Evolutionary conservation across 2,888 invertebrate genomes (phyloP).

Genomic region (Dendrolimus pini): DNA sequence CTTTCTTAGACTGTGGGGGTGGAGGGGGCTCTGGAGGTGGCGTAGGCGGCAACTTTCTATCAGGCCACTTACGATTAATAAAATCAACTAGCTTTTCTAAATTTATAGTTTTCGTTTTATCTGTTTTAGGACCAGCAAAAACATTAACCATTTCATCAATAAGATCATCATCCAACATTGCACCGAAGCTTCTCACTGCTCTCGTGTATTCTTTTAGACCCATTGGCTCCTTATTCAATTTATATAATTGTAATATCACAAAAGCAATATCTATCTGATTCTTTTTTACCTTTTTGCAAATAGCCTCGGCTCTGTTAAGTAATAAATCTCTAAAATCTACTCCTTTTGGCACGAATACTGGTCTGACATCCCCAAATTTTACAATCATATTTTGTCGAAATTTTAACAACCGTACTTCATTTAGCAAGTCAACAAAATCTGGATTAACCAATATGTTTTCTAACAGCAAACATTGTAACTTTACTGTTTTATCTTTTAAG

Average conservation of each 20-base stretch:
- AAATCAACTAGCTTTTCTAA: constrained; percentile 30
- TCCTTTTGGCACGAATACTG: constrained; percentile 23
- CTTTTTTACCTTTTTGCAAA: constrained; percentile 20
- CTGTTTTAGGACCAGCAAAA: constrained; percentile 28
- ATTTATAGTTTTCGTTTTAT: constrained; percentile 24
- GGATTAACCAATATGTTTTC: constrained; percentile 29
- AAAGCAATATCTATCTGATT: constrained; percentile 20
- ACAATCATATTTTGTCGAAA: constrained; percentile 24
- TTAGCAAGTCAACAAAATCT: constrained; percentile 21
- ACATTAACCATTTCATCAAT: constrained; percentile 22
- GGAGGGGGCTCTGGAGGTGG: constrained; percentile 23
- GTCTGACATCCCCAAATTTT: constrained; percentile 23
- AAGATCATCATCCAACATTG: constrained; percentile 26
- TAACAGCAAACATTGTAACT: constrained; percentile 28
- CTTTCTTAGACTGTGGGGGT: neutral
- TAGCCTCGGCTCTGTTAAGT: constrained; percentile 28
- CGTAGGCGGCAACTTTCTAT: constrained; percentile 32
- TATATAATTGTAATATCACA: constrained; percentile 22
- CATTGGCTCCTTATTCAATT: constrained; percentile 14
- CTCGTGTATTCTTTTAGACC: constrained; percentile 15
- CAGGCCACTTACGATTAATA: constrained; percentile 39
- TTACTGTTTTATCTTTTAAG: constrained; percentile 26
- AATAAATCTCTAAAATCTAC: constrained; percentile 29
- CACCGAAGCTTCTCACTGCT: constrained; percentile 8
- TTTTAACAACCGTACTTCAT: constrained; percentile 26